Evolutionary conservation across 2,888 invertebrate species (phyloP), one percentile per base, ranked within the genome.

Genomic region (Drymonia ruficornis): DNA sequence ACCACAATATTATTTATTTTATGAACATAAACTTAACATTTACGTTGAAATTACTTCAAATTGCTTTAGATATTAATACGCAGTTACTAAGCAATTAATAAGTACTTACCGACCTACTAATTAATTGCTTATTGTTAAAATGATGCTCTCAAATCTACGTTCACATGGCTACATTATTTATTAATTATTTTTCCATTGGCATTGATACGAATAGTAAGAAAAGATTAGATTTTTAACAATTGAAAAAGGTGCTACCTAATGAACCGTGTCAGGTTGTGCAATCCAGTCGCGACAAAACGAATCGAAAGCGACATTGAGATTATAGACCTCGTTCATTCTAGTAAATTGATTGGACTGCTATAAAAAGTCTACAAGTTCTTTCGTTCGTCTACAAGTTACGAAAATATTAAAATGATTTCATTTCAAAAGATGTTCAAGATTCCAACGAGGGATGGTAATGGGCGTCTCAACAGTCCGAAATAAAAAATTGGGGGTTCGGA

Each of bases 291-390:
- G 42, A 42, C 43, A 13, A 43, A 43, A 11, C 13, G 15, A 28
- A 23, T 2, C 28, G 23, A 45, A 47, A 47, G 47, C 16, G 34
- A 47, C 47, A 47, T 47, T 47, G 47, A 47, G 16, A 31, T 34
- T 47, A 29, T 28, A 28, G 18, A 47, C 31, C 47, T 47, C 13
- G 34, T 47, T 34, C 18, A 47, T 18, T 34, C 18, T 4, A 47
- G 5, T 47, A 11, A 34, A 47, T 47, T 45, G 18, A 44, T 9
- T 23, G 16, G 12, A 12, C 12, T 13, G 23, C 18, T n/a, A 13
- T 18, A 19, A 23, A 44, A 44, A 23, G 43, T 13, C 13, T 40
- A 40, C 5, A 15, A 40, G 5, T 9, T 18, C n/a, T 11, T 44
- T 44, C 45, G 15, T 9, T 23, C 28, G n/a, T 28, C 28, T 19